These are phyloP conservation scores for Mimachlamys varia DNA, from an alignment of 2,888 invertebrate species.

Conservation along the genomic window DNA sequence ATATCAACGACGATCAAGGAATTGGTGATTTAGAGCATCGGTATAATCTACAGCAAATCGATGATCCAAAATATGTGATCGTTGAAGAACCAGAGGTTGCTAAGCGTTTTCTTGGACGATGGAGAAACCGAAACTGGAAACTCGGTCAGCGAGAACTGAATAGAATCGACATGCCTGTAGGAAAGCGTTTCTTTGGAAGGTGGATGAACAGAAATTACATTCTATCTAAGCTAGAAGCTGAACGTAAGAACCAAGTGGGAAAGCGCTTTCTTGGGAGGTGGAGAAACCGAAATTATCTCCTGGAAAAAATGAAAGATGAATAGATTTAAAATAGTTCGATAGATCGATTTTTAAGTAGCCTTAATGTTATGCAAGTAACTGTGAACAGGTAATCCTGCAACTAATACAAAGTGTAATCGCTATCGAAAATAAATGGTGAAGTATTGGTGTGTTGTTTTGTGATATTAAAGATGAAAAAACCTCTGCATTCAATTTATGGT, in stretches of 20 bases:
- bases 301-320: no score
- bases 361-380: no score
- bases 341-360: no score
- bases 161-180: background rate
- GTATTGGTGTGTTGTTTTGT: no score
- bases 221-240: background rate
- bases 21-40: background rate
- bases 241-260: background rate
- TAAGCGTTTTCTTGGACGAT: background rate
- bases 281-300: no score
- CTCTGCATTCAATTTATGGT: no score
- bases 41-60: background rate
- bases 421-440: no score
- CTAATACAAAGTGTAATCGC: no score
- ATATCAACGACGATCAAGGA: background rate
- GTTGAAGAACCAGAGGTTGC: background rate
- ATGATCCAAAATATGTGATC: background rate
- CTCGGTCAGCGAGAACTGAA: background rate
- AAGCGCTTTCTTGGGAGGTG: background rate
- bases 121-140: background rate
- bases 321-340: no score
- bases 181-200: background rate
- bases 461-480: no score
- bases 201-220: conserved; percentile 19
- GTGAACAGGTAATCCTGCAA: no score